Percentiles rank a stretch among this genome's conserved stretches.
Evolutionary conservation across 2,888 invertebrate genomes (phyloP).

Genomic region (Tuberolachnus salignus): DNA sequence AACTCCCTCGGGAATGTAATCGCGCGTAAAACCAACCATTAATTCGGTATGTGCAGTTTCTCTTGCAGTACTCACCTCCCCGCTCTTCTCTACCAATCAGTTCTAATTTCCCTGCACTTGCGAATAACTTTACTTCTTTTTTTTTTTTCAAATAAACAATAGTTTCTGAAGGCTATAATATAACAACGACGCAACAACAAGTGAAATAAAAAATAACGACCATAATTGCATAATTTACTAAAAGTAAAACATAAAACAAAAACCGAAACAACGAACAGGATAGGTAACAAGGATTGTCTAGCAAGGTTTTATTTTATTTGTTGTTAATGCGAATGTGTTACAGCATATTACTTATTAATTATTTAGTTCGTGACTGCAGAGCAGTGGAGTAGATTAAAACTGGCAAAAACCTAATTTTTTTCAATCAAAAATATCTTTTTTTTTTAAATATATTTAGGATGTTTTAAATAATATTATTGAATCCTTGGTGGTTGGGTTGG

Average conservation of each 20-base stretch:
- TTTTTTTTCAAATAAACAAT: neutral
- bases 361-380: neutral
- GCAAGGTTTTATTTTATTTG: neutral
- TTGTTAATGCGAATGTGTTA: neutral
- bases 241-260: neutral
- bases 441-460: no score
- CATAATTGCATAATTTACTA: neutral
- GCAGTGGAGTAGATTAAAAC: neutral
- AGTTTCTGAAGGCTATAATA: neutral
- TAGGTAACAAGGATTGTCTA: slow-evolving; percentile 1
- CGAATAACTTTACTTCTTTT: neutral
- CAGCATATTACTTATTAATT: neutral
- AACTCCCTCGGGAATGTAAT: slow-evolving; percentile 42
- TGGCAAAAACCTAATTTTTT: neutral
- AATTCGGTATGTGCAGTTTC: slow-evolving; percentile 34
- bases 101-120: neutral
- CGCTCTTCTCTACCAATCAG: no score
- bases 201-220: neutral
- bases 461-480: neutral
- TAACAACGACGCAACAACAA: neutral
- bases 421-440: neutral
- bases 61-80: neutral
- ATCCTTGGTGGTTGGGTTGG: no score
- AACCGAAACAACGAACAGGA: neutral
- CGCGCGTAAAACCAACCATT: slow-evolving; percentile 49